Percentiles rank a stretch among this genome's conserved stretches.
Conservation (phyloP, 1,140 invertebrate species). For the Trypoxylus dichotomus region DNA sequence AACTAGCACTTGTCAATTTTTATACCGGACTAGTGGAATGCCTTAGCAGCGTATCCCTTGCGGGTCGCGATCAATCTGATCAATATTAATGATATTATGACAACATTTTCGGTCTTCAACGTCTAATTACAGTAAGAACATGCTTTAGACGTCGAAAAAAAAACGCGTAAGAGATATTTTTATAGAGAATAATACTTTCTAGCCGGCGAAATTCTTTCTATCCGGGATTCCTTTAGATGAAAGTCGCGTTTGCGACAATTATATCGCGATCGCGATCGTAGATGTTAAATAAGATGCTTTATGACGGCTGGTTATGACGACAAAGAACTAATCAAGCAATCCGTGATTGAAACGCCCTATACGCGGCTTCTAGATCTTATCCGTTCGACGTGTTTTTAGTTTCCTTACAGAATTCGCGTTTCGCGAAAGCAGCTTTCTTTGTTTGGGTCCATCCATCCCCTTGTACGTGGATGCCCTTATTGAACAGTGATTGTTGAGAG, state of each 20-base stretch:
- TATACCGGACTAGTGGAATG: slow-evolving; percentile 8
- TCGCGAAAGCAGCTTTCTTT: slow-evolving; percentile 9
- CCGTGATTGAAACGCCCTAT: slow-evolving; percentile 1
- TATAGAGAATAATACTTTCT: neutral
- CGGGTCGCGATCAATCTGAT: neutral
- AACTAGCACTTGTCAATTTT: slow-evolving; percentile 21
- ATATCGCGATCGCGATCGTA: neutral
- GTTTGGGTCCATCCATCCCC: slow-evolving; percentile 10
- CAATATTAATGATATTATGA: slow-evolving; percentile 8
- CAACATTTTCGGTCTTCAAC: neutral
- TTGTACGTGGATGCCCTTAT: slow-evolving; percentile 17
- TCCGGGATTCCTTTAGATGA: neutral
- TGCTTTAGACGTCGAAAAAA: neutral
- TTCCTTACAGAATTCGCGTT: too few relatives aligned
- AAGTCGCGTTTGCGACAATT: neutral
- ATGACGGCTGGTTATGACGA: neutral
- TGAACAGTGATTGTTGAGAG: slow-evolving; percentile 3
- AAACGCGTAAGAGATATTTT: neutral
- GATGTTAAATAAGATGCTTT: neutral
- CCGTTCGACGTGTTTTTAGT: neutral
- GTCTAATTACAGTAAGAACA: neutral
- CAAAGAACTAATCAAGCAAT: neutral
- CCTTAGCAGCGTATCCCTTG: neutral
- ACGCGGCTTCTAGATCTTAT: slow-evolving; percentile 7
- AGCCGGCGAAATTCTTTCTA: neutral